Base-by-base conservation (phyloP, 2,888 invertebrate genomes). In the Chloroclystis v-ata region DNA sequence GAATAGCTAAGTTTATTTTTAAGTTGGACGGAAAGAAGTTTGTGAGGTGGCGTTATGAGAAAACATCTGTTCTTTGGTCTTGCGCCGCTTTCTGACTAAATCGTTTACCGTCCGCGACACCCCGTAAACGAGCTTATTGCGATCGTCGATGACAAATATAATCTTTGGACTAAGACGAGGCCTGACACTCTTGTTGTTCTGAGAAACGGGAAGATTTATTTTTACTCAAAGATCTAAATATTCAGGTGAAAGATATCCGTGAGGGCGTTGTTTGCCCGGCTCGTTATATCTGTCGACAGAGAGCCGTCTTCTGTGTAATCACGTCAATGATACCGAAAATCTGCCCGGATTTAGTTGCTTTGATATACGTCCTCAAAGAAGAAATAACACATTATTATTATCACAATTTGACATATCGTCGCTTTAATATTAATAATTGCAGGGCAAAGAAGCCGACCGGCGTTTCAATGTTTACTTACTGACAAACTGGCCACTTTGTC, bases 201-300 rank as follows among this genome's bases (percentile, higher is more conserved):
- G 69, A 82, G 86, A 86, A 86, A 73, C 73, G 72, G 73, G 72
- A 75, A 75, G 78, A 82, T 82, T 83, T 86, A 85, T 85, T 85
- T 86, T 85, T 82, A 82, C 76, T 78, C 82, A 79, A 84, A 83
- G 82, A 80, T 77, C 83, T 84, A 82, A 85, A 84, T 82, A 82
- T 78, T 84, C 85, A 85, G 85, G 86, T 86, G 85, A 83, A 82
- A 84, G 82, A 85, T 83, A 71, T 83, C 83, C 76, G 77, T 77
- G 80, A 78, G 72, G 67, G 72, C 69, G 80, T 75, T 81, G 82
- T 81, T 80, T 78, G 72, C 71, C 60, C 60, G 70, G 60, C 72
- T 72, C 82, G 72, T 80, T 84, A 83, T 78, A 84, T 85, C 84
- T 82, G 75, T 86, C 85, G 72, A 59, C 84, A 47, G 65, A 50